Evolutionary conservation across 2,797 vertebrate species (phyloP).

Genomic region (Tinamus major): DNA sequence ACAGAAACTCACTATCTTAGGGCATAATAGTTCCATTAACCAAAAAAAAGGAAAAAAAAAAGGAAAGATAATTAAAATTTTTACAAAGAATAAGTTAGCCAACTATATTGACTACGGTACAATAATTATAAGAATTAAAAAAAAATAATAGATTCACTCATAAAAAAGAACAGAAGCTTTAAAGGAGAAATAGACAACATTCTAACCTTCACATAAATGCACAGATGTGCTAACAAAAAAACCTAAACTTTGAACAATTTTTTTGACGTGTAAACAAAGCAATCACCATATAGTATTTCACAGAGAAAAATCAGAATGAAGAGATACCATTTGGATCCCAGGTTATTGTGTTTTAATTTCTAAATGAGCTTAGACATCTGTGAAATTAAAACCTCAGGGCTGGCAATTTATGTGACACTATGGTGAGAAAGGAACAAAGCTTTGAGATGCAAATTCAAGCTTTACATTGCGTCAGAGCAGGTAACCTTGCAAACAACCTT

Average conservation of each 20-base stretch:
- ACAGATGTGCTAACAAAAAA: not conserved
- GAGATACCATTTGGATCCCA: slow-evolving; percentile 59
- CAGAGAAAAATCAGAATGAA: slow-evolving; percentile 52
- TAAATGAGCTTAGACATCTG: slow-evolving; percentile 81
- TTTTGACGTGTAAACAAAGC: slow-evolving; percentile 58
- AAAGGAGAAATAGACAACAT: not conserved
- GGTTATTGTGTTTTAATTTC: slow-evolving; percentile 79
- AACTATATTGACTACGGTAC: not conserved
- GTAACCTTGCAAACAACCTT: slow-evolving; percentile 84
- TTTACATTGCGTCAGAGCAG: slow-evolving; percentile 63
- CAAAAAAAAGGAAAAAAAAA: not conserved
- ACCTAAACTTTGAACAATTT: slow-evolving; percentile 2
- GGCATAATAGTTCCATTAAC: not conserved
- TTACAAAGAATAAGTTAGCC: slow-evolving; percentile 40
- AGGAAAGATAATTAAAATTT: not conserved
- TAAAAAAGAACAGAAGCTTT: not conserved
- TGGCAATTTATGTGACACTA: slow-evolving; percentile 74
- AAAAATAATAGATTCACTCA: not conserved
- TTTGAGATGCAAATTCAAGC: slow-evolving; percentile 80
- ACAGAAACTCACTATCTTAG: not conserved
- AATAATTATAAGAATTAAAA: not conserved
- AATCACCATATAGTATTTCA: slow-evolving; percentile 15
- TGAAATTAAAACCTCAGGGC: slow-evolving; percentile 80
- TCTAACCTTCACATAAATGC: slow-evolving; percentile 9
- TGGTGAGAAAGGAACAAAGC: slow-evolving; percentile 77